These are phyloP conservation scores for Ischnura elegans DNA, from an alignment of 2,888 invertebrate genomes.

Conservation along the genomic window DNA sequence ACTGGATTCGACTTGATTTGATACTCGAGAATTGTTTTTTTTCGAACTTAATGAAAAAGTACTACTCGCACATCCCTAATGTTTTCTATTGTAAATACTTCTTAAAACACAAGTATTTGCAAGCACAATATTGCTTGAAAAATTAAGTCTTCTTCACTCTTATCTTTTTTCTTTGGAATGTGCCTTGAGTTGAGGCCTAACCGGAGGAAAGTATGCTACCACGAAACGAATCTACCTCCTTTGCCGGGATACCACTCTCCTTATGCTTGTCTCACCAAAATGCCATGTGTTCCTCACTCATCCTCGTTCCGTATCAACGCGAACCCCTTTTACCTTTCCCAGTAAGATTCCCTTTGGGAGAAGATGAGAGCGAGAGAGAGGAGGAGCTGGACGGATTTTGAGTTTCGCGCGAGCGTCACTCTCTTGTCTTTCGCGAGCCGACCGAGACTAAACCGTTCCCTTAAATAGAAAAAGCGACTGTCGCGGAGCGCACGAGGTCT, in stretches of 20 bases:
- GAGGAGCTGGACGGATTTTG: background rate
- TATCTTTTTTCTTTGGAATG: too few relatives aligned
- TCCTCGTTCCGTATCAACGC: background rate
- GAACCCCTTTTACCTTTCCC: background rate
- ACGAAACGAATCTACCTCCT: background rate
- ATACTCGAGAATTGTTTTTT: too few relatives aligned
- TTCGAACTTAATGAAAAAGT: too few relatives aligned
- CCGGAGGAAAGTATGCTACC: too few relatives aligned
- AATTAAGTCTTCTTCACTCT: too few relatives aligned
- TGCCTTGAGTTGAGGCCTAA: too few relatives aligned
- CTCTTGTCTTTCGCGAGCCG: slow-evolving; percentile 26
- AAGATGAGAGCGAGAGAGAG: background rate
- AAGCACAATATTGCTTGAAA: too few relatives aligned
- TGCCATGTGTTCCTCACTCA: background rate
- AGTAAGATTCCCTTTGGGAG: background rate
- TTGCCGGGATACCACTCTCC: background rate
- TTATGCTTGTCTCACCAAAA: background rate
- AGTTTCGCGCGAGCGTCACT: background rate
- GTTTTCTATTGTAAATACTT: too few relatives aligned
- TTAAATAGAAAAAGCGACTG: background rate
- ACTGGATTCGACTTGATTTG: too few relatives aligned
- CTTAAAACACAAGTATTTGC: too few relatives aligned
- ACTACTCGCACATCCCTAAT: too few relatives aligned
- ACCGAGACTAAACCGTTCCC: slow-evolving; percentile 11
- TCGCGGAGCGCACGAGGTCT: background rate